Evolutionary conservation across 1,140 invertebrate genomes (phyloP), one percentile per base, ranked within the genome.

Genomic region (Hylaeus anthracinus): DNA sequence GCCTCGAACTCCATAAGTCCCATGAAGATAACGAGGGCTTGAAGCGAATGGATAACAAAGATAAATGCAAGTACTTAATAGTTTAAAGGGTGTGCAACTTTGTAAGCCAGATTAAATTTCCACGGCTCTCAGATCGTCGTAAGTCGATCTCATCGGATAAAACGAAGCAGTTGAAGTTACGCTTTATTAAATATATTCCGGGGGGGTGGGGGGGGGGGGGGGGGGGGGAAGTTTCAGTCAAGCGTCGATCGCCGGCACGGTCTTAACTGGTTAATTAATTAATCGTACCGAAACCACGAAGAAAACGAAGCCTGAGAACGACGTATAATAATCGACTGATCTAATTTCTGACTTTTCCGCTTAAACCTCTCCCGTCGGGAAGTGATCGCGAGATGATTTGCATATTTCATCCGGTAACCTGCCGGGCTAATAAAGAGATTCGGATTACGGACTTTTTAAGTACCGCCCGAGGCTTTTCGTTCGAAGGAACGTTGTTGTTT

Each of bases 61-160:
- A 26, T 26, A 26, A 61, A 53, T 69, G 56, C 56, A 9, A 39
- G 43, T 67, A 41, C 63, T 75, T 80, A 80, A 60, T 55, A 51
- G 72, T 45, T 66, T 75, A 67, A 67, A 80, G 15, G 45, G 56
- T 48, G 55, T 45, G 70, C 55, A 45, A n/a, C 15, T 53, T 43
- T 53, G 39, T 43, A 37, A 67, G 78, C 64, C 72, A 61, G 72
- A 80, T 80, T 80, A 75, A 80, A 80, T 75, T 80, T 66, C 64
- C 64, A 80, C 80, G 58, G 67, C 39, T 80, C 74, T 86, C 65
- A 53, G 43, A 64, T 74, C 69, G 64, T 53, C 60, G 70, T 67
- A 72, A 85, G 83, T 76, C 72, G 65, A 78, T 85, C 74, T 61
- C 39, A 53, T 71, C 56, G 26, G 48, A 67, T 61, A 12, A 37